Percentiles rank a stretch among this genome's conserved stretches.
These are phyloP conservation scores for Drosophila pachea DNA, from an alignment of 1,140 invertebrate species.

Conservation along the genomic window DNA sequence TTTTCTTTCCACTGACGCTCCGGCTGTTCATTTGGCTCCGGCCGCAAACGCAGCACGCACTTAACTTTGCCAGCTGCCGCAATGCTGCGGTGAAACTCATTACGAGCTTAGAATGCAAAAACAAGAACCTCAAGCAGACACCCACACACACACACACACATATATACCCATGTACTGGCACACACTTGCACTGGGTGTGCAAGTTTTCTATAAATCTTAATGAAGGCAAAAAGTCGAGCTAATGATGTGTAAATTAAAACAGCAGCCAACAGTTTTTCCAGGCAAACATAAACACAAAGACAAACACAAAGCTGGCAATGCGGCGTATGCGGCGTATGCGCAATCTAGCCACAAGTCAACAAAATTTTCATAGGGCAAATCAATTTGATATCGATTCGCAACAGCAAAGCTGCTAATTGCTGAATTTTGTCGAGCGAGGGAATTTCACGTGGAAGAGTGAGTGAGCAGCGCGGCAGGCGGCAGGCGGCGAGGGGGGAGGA, in stretches of 20 bases:
- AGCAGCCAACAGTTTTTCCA: constrained; percentile 30
- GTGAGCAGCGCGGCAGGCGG: too few species aligned
- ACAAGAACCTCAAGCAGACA: constrained; percentile 53
- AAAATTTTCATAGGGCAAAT: constrained; percentile 6
- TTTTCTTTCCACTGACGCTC: constrained; percentile 46
- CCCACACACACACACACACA: constrained; percentile 10
- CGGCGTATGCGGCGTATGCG: constrained; percentile 37
- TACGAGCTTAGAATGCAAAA: constrained; percentile 76
- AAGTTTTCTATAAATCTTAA: constrained; percentile 72
- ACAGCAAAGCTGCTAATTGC: constrained; percentile 4
- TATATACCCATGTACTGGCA: constrained; percentile 1
- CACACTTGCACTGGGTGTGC: neutral
- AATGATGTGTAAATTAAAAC: constrained; percentile 70
- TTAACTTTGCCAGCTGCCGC: constrained; percentile 71
- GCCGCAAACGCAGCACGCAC: constrained; percentile 73
- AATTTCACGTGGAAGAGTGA: too few species aligned
- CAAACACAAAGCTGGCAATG: constrained; percentile 15
- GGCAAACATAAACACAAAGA: constrained; percentile 36
- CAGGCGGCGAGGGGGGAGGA: too few species aligned
- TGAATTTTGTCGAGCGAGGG: neutral
- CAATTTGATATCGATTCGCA: constrained; percentile 10
- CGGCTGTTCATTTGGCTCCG: constrained; percentile 59
- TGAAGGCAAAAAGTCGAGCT: constrained; percentile 57
- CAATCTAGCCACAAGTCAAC: constrained; percentile 25
- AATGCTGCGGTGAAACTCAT: constrained; percentile 74